Base-by-base conservation (phyloP, 2,797 vertebrate genomes). In the Melanogrammus aeglefinus region DNA sequence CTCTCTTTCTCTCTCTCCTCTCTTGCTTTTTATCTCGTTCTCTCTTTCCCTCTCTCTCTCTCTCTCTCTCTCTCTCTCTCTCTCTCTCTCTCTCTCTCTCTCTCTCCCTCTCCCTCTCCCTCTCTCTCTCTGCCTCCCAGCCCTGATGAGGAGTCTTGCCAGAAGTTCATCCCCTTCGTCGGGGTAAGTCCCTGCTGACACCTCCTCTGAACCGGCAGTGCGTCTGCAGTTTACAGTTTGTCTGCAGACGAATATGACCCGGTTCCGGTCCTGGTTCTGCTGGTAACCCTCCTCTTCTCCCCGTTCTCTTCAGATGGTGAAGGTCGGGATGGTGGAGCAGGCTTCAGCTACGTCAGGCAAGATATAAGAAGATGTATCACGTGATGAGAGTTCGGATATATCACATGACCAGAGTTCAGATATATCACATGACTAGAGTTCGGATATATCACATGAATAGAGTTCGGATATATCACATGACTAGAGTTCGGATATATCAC, bases 141-240 rank as follows among this genome's bases (percentile, higher is more conserved):
- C 93, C 97, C 97, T 1, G 96, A 98, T 0, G 97, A 99, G 92
- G 97, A 99, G 86, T 98, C 98, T 0, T 97, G 97, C 8, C 98
- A 99, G 94, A 99, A 98, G 85, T 99, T 99, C 92, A 99, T 99
- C 89, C 98, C 98, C 39, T 99, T 99, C 76, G 96, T 99, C 0
- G 97, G 97, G 89, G 98, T 98, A 91, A 95, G 96, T 95, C 10
- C 35, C 1, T 39, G 13, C 76, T 13, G 72, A 18, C 24, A 18
- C 44, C 16, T 39, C 2, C 38, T 39, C 35, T 39, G 0, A 47
- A 57, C 47, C 47, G 13, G 13, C 47, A 57, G 16, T 3, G 31
- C 31, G 3, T 33, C 31, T 4, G 31, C 31, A 33, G 31, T 33
- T 33, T 33, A 33, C 31, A 33, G 3, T 44, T 13, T 13, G 41